Base-by-base conservation (phyloP, 2,797 vertebrate genomes). In the Steatocranus sp. region DNA sequence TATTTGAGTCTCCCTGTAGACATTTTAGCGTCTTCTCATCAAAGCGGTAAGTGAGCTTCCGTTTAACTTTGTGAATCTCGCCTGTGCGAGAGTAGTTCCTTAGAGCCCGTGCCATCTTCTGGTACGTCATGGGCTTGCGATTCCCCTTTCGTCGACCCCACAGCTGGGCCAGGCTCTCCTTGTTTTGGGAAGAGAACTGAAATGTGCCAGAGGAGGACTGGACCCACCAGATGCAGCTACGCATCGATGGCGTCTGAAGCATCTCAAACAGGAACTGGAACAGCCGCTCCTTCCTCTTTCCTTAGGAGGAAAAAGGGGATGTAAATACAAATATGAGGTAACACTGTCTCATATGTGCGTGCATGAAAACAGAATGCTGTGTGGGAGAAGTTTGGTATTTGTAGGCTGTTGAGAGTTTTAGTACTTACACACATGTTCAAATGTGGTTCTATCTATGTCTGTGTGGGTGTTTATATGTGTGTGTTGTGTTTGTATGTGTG, bases 191-290 rank as follows among this genome's bases (percentile, higher is more conserved):
- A 41, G 96, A 97, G 88, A 97, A 97, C 94, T 97, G 97, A 88
- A 97, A 97, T 0, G 94, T 97, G 6, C 97, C 97, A 1, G 91
- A 88, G 2, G 94, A 92, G 0, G 96, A 96, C 77, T 97, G 96
- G 17, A 97, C 95, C 97, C 97, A 97, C 96, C 96, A 97, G 89
- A 97, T 96, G 86, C 97, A 97, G 91, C 95, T 96, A 18, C 93
- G 93, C 97, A 97, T 97, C 3, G 95, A 94, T 11, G 96, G 96
- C 0, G 95, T 96, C 93, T 97, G 95, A 34, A 97, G 95, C 96
- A 97, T 97, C 92, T 97, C 96, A 2, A 96, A 97, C 34, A 97
- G 94, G 88, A 97, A 97, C 93, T 97, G 96, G 92, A 97, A 97
- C 81, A 97, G 87, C 0, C 96, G 95, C 90, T 97, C 96, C 91